These are phyloP conservation scores for Oreochromis aureus DNA, from an alignment of 2,113 vertebrate genomes.

Conservation along the genomic window DNA sequence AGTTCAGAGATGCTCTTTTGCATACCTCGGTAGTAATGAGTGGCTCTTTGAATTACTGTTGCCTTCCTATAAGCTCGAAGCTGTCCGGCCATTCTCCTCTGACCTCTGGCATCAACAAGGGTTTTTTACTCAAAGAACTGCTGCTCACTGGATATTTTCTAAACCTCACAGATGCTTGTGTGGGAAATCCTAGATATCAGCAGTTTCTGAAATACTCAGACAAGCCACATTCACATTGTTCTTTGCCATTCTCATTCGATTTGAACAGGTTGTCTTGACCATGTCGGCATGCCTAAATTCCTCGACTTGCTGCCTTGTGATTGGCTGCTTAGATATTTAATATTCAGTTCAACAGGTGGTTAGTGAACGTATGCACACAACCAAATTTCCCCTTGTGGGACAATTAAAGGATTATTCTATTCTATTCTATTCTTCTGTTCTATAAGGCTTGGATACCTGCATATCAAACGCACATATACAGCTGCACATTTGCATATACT, in stretches of 20 bases:
- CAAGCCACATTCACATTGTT: not conserved
- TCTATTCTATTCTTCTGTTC: too few species aligned
- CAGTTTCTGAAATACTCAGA: not conserved
- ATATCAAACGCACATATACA: not conserved
- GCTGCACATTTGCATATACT: not conserved
- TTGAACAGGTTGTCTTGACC: not conserved
- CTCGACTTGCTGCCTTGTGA: not conserved
- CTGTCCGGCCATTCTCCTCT: not conserved
- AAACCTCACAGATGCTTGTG: not conserved
- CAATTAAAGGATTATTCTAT: too few species aligned
- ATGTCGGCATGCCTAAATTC: not conserved
- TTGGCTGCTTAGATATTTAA: not conserved
- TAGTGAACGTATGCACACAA: not conserved
- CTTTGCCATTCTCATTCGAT: not conserved
- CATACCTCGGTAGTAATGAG: not conserved
- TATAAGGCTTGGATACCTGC: not conserved
- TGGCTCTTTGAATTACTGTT: not conserved
- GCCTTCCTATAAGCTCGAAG: not conserved
- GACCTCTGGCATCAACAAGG: not conserved
- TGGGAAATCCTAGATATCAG: accelerated
- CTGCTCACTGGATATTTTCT: not conserved
- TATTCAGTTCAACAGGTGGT: not conserved
- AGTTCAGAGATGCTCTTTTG: not conserved
- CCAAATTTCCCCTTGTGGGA: too few species aligned
- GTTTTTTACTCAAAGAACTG: not conserved